These are phyloP conservation scores for Python bivittatus DNA, from an alignment of 2,113 vertebrate genomes.

Conservation along the genomic window DNA sequence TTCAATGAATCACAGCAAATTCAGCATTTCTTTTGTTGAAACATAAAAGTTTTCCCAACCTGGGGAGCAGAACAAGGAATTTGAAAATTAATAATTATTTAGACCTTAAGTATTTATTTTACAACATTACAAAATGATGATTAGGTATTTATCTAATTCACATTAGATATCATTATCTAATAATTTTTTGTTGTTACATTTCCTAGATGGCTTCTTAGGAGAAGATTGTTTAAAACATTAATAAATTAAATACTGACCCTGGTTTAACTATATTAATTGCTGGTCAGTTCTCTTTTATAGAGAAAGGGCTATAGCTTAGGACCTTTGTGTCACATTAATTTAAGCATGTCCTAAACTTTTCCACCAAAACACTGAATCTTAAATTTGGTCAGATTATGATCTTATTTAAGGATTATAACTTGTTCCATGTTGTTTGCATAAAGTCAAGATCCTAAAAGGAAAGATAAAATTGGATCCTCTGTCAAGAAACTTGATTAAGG, in stretches of 20 bases:
- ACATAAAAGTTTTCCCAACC: conserved; percentile 58
- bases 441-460: conserved; percentile 38
- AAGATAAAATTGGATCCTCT: conserved; percentile 20
- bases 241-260: conserved; percentile 12
- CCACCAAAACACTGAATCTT: neutral
- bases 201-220: neutral
- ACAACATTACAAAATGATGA: neutral
- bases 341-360: neutral
- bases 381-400: neutral
- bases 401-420: neutral
- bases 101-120: conserved; percentile 14
- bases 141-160: neutral
- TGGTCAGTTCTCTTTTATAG: neutral
- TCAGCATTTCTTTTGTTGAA: conserved; percentile 5
- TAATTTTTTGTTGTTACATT: neutral
- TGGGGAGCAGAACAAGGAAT: conserved; percentile 40
- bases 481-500: neutral
- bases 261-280: neutral
- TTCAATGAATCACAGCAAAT: neutral
- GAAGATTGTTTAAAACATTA: neutral
- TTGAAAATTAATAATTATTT: conserved; percentile 13
- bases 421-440: conserved; percentile 11
- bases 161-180: neutral
- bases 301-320: neutral
- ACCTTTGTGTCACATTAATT: neutral